phyloP scores from a whole-genome alignment of 2,113 vertebrate genomes.

The Chitala chitala region DNA sequence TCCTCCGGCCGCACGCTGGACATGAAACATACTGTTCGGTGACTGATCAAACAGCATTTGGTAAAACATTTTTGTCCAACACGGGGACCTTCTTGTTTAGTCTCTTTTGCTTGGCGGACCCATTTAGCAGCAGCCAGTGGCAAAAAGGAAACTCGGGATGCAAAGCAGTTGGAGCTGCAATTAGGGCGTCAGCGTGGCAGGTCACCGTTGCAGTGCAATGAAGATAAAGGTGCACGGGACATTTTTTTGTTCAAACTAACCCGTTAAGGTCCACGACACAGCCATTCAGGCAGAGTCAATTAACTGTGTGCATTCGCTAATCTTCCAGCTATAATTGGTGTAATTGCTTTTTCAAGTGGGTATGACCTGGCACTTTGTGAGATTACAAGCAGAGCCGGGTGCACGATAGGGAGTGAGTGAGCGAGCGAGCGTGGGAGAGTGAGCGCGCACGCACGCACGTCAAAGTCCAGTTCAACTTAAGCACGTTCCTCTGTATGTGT shows the following conservation, averaged over 20 bases:
- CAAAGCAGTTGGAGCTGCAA: not conserved
- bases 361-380: constrained; percentile 17
- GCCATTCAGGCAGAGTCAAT: constrained; percentile 17
- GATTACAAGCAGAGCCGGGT: not conserved
- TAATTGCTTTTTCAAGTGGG: constrained; percentile 23
- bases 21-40: constrained; percentile 30
- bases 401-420: not conserved
- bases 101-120: not conserved
- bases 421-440: not conserved
- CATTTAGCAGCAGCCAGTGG: not conserved
- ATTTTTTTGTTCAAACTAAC: not conserved
- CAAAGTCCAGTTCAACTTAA: not conserved
- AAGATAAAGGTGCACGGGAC: not conserved
- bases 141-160: not conserved
- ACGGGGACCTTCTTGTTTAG: not conserved
- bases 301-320: constrained; percentile 9
- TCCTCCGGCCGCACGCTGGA: constrained; percentile 25
- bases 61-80: not conserved
- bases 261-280: not conserved
- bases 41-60: constrained; percentile 6
- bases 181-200: not conserved
- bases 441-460: not conserved
- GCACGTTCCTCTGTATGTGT: not conserved
- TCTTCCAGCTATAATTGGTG: constrained; percentile 23
- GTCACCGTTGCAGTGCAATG: not conserved